A percentile compares a stretch with the other conserved stretches of the same genome.
Conservation (phyloP, 2,797 vertebrate genomes). For the Propithecus deckenii region DNA sequence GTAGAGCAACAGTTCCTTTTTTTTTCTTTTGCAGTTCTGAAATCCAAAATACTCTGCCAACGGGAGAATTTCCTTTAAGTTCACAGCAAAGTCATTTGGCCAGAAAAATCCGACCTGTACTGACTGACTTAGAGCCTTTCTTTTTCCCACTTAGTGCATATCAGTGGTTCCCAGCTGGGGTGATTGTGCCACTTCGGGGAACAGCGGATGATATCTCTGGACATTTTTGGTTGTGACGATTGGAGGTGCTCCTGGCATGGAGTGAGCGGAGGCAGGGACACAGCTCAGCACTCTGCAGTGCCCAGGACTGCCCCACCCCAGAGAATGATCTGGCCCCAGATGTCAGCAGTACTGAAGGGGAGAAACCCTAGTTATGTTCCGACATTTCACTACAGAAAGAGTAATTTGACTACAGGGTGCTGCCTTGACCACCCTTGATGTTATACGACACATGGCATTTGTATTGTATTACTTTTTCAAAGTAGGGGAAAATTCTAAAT, state of each 20-base stretch:
- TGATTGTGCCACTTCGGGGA: too few species aligned
- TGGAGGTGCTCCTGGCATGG: background rate
- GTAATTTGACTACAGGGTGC: background rate
- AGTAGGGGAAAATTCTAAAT: background rate
- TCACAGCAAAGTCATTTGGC: background rate
- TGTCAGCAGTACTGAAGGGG: background rate
- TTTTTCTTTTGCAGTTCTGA: background rate
- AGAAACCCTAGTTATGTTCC: too few species aligned
- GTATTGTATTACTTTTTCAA: background rate
- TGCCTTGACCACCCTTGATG: rapidly evolving
- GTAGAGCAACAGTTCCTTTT: background rate
- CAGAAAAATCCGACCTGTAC: background rate
- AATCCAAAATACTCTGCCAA: background rate
- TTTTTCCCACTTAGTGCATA: background rate
- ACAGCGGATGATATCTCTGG: background rate
- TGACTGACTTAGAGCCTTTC: background rate
- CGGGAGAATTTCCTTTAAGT: background rate
- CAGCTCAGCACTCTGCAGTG: background rate
- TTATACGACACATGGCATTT: too few species aligned
- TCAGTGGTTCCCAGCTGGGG: background rate
- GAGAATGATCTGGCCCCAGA: background rate
- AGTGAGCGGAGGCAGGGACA: background rate
- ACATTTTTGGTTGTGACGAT: background rate
- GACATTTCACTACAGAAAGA: background rate
- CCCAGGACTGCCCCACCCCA: background rate